These are phyloP conservation scores for Aricia artaxerxes DNA, from an alignment of 2,888 invertebrate species.

Conservation along the genomic window DNA sequence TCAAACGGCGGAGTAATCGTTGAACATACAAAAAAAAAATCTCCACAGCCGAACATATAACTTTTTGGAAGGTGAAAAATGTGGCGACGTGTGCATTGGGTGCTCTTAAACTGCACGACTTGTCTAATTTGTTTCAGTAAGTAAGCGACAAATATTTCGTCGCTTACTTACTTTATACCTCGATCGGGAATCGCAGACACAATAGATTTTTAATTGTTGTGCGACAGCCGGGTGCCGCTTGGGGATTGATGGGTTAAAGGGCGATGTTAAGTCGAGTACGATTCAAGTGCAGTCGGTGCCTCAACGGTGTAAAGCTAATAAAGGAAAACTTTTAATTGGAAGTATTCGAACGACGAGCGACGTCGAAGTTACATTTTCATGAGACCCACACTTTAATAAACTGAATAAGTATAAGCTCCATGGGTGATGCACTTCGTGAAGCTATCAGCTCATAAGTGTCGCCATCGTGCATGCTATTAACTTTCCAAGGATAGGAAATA, in stretches of 20 bases:
- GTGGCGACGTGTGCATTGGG: not conserved
- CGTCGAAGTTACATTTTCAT: slow-evolving; percentile 5
- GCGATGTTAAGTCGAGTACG: not conserved
- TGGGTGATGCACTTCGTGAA: not conserved
- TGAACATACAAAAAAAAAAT: too few species aligned
- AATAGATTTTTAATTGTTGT: too few species aligned
- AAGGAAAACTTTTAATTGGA: slow-evolving; percentile 19
- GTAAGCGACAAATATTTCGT: not conserved
- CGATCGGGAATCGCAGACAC: too few species aligned
- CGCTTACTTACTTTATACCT: not conserved
- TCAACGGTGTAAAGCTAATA: slow-evolving; percentile 5
- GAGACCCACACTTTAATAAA: not conserved
- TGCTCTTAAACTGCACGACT: not conserved
- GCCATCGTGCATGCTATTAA: slow-evolving; percentile 3
- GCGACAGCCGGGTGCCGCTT: too few species aligned
- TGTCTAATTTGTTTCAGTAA: not conserved
- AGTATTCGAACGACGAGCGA: not conserved
- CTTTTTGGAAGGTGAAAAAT: not conserved
- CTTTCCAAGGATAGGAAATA: not conserved
- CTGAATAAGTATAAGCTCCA: not conserved
- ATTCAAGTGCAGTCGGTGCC: not conserved
- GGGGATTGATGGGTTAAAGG: not conserved
- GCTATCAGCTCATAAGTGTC: not conserved
- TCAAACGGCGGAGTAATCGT: too few species aligned
- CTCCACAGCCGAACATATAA: too few species aligned